Percentiles rank a stretch among this genome's conserved stretches.
Evolutionary conservation across 1,140 invertebrate genomes (phyloP).

Genomic region (Pentalonia nigronervosa): DNA sequence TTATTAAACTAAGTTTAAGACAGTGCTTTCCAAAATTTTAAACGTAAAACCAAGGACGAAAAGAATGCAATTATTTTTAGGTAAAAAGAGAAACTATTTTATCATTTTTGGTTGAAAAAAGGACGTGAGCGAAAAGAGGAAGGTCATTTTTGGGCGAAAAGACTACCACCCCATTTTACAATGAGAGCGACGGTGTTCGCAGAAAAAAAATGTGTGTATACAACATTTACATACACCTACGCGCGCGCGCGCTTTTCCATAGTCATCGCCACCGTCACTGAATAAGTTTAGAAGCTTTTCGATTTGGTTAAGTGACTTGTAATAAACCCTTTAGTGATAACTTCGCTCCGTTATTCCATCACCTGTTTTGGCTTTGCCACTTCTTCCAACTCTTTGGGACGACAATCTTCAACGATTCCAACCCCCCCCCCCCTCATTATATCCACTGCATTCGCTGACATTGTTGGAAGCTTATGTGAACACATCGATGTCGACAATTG

Average conservation of each 20-base stretch:
- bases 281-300: neutral
- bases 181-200: neutral
- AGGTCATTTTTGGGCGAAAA: no score
- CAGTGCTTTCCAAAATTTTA: no score
- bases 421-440: neutral
- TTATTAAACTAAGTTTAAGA: no score
- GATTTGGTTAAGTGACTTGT: conserved; percentile 35
- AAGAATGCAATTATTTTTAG: no score
- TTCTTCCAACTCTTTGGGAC: neutral
- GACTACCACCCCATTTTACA: no score
- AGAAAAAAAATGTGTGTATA: neutral
- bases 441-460: neutral
- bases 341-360: conserved; percentile 18
- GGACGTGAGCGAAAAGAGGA: no score
- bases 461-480: neutral
- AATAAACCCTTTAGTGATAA: neutral
- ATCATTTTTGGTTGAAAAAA: no score
- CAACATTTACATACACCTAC: neutral
- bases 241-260: neutral
- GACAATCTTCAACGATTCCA: neutral
- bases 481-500: neutral
- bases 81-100: no score
- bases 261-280: neutral
- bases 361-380: neutral
- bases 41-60: no score